Evolutionary conservation across 2,797 vertebrate species (phyloP), one percentile per base, ranked within the genome.

Genomic region (Crenichthys baileyi): DNA sequence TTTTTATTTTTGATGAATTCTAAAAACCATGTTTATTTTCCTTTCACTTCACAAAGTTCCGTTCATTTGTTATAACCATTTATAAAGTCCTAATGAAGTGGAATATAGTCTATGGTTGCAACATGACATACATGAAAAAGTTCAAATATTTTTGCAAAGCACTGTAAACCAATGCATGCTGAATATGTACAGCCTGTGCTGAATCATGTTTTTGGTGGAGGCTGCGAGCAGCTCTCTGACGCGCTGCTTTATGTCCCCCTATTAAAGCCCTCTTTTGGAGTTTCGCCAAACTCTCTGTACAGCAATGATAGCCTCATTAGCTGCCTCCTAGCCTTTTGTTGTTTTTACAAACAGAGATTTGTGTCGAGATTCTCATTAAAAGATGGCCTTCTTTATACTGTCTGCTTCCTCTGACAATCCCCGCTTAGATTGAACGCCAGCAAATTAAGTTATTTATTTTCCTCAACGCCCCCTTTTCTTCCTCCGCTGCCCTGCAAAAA

Each of bases 281-380:
- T 87, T 88, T 91, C 39, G 48, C 87, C 93, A 89, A 92, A 90
- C 91, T 91, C 92, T 95, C 88, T 92, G 91, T 90, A 89, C 90
- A 86, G 86, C 89, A 87, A 94, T 94, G 94, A 94, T 95, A 93
- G 93, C 93, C 93, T 95, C 94, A 95, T 95, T 95, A 95, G 94
- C 93, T 92, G 94, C 92, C 88, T 94, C 89, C 92, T 91, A 90
- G 89, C 88, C 88, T 94, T 68, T 94, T 95, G 94, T 95, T 94
- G 94, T 91, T 93, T 93, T 94, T 95, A 93, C 92, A 94, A 68
- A 91, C 93, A 93, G 91, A 90, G 90, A 93, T 94, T 92, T 93
- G 93, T 92, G 93, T 93, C 85, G 91, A 92, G 91, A 93, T 93
- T 95, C 94, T 95, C 94, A 95, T 95, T 94, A 95, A 94, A 94